These are phyloP conservation scores for Petaurus breviceps DNA, from an alignment of 2,113 vertebrate genomes.

Conservation along the genomic window DNA sequence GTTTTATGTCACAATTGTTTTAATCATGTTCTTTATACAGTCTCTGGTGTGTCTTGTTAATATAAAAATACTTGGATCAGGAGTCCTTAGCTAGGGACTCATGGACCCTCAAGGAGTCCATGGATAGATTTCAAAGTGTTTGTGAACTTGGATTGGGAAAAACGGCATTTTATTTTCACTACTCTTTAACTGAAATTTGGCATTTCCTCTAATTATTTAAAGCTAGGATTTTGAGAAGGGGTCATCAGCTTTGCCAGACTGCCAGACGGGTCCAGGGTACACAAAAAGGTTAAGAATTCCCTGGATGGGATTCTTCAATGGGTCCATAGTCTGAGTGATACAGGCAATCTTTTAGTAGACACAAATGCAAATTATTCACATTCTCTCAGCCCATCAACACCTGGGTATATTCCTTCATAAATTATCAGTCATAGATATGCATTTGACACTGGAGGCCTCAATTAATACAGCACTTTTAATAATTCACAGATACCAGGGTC, in stretches of 20 bases:
- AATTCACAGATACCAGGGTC: not conserved
- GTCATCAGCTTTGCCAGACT: not conserved
- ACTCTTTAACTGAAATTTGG: not conserved
- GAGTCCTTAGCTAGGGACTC: not conserved
- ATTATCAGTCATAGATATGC: not conserved
- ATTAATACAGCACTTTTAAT: not conserved
- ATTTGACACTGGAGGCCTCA: not conserved
- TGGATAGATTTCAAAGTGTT: not conserved
- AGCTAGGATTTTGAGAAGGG: not conserved
- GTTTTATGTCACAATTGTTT: not conserved
- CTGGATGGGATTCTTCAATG: not conserved
- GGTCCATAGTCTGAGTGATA: not conserved
- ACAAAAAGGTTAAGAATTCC: not conserved
- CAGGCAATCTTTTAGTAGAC: not conserved
- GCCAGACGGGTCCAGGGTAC: not conserved
- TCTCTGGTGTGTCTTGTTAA: not conserved
- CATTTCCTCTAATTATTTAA: not conserved
- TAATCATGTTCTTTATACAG: not conserved
- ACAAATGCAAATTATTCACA: not conserved
- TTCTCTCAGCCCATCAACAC: not conserved
- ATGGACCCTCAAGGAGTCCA: not conserved
- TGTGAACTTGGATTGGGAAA: not conserved
- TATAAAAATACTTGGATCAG: not conserved
- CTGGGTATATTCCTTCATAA: not conserved
- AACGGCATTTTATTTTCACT: not conserved